phyloP scores from a whole-genome alignment of 2,888 invertebrate genomes.

The Mechanitis mazaeus region DNA sequence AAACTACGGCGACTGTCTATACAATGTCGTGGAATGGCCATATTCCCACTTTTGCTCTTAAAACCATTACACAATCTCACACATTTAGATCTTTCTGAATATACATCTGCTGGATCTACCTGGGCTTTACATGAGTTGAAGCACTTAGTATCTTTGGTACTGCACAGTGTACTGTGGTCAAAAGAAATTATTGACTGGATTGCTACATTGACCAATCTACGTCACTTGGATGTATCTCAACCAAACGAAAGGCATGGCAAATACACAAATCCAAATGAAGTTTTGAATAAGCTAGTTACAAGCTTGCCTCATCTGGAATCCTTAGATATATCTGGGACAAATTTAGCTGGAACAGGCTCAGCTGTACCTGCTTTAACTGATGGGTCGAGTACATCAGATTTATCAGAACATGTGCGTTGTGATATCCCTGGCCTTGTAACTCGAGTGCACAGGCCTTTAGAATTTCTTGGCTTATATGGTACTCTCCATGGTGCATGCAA shows the following conservation, averaged over 20 bases:
- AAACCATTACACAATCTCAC: slow-evolving; percentile 78
- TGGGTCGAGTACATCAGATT: slow-evolving; percentile 29
- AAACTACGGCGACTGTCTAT: slow-evolving; percentile 77
- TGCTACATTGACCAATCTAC: slow-evolving; percentile 73
- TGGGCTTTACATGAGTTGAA: slow-evolving; percentile 80
- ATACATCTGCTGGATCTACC: slow-evolving; percentile 79
- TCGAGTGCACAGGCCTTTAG: slow-evolving; percentile 84
- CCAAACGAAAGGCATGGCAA: slow-evolving; percentile 82
- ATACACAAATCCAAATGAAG: slow-evolving; percentile 84
- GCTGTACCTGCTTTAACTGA: slow-evolving; percentile 58
- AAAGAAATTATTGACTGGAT: slow-evolving; percentile 79
- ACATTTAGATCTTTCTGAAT: slow-evolving; percentile 84
- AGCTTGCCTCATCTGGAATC: slow-evolving; percentile 85
- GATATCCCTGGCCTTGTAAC: slow-evolving; percentile 92
- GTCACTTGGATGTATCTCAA: slow-evolving; percentile 91
- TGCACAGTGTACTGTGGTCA: slow-evolving; percentile 87
- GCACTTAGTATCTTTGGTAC: slow-evolving; percentile 83
- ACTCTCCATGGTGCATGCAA: slow-evolving; percentile 93
- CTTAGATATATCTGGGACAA: slow-evolving; percentile 96
- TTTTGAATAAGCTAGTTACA: slow-evolving; percentile 82
- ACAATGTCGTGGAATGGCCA: slow-evolving; percentile 66
- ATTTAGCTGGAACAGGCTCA: slow-evolving; percentile 91
- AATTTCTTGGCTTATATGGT: slow-evolving; percentile 94
- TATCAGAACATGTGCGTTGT: slow-evolving; percentile 62
- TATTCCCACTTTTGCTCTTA: slow-evolving; percentile 74